These are phyloP conservation scores for Epistrophe grossulariae DNA, from an alignment of 2,888 invertebrate species.

Conservation along the genomic window DNA sequence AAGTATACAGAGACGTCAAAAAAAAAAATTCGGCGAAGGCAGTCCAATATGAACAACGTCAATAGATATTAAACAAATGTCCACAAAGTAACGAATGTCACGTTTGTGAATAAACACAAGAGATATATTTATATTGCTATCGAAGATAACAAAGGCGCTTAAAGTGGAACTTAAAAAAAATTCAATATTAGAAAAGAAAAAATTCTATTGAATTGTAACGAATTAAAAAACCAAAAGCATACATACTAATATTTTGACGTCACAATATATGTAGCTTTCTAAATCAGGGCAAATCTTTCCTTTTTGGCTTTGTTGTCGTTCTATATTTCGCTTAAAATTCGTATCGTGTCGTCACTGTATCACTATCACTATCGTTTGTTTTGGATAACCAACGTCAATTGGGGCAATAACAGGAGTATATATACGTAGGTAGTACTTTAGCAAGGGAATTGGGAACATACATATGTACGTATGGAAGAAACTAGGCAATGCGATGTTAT, in stretches of 20 bases:
- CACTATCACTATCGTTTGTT: conserved; percentile 66
- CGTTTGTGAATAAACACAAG: too few species aligned
- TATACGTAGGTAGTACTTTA: not conserved
- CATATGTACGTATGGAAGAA: conserved; percentile 21
- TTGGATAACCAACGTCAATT: conserved; percentile 26
- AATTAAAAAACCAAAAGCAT: not conserved
- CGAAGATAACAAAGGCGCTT: too few species aligned
- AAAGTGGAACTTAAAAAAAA: too few species aligned
- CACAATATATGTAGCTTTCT: not conserved
- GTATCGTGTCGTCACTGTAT: conserved; percentile 11
- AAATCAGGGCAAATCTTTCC: not conserved
- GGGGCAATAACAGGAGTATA: not conserved
- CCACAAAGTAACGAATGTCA: too few species aligned
- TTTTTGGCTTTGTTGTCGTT: conserved; percentile 38
- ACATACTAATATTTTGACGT: not conserved
- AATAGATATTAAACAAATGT: too few species aligned
- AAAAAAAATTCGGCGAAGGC: too few species aligned
- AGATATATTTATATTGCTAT: too few species aligned
- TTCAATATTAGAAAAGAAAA: too few species aligned
- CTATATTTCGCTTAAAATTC: conserved; percentile 3
- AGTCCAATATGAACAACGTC: too few species aligned
- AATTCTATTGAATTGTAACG: too few species aligned
- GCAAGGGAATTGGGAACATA: conserved; percentile 11
- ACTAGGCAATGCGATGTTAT: conserved; percentile 8
- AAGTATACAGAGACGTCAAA: too few species aligned